Evolutionary conservation across 2,113 vertebrate species (phyloP).

Genomic region (Emydura subglobosa): DNA sequence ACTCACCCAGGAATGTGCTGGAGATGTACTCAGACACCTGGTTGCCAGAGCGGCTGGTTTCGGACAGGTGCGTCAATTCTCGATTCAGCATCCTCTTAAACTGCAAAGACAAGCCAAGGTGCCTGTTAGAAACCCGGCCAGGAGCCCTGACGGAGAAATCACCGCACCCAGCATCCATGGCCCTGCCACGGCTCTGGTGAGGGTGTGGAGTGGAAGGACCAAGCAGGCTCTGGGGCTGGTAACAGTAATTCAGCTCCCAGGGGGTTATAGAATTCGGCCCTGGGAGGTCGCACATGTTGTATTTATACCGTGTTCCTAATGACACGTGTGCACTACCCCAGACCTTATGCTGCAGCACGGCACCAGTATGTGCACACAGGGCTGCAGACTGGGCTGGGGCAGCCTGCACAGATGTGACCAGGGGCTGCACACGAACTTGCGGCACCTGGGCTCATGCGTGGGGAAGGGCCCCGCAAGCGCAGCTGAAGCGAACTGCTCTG

Average conservation of each 20-base stretch:
- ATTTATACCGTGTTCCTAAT: background rate
- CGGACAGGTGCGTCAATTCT: slow-evolving; percentile 92
- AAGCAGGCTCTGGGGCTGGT: background rate
- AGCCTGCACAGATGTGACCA: no score
- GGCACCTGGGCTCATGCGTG: no score
- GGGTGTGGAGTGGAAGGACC: background rate
- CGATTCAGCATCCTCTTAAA: slow-evolving; percentile 96
- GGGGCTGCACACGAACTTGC: no score
- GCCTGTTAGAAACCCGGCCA: background rate
- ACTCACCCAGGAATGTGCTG: slow-evolving; percentile 89
- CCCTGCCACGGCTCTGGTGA: background rate
- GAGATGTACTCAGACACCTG: slow-evolving; percentile 96
- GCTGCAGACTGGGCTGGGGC: no score
- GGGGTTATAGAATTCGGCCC: background rate
- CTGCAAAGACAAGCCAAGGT: slow-evolving; percentile 69
- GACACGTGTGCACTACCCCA: no score
- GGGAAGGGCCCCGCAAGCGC: no score
- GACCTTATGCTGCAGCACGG: no score
- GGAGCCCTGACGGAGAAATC: background rate
- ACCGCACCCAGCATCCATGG: no score
- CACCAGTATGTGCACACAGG: background rate
- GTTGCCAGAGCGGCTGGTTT: slow-evolving; percentile 93
- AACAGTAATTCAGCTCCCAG: no score
- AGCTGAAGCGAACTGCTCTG: no score
- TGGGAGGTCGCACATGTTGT: background rate